phyloP scores from a whole-genome alignment of 2,113 vertebrate genomes.

The Etheostoma spectabile region DNA sequence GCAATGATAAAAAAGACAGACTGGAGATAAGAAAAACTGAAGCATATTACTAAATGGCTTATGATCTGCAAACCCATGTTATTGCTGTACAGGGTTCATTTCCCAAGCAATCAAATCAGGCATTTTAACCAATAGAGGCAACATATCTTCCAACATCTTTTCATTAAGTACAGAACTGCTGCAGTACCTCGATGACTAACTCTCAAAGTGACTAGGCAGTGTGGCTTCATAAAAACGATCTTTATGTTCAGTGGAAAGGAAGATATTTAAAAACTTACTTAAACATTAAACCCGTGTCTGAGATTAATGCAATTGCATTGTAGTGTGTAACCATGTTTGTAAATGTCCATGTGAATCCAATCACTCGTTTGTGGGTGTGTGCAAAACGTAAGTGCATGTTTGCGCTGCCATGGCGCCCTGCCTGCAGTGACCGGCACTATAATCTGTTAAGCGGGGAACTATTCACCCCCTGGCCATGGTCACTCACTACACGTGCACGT shows the following conservation, averaged over 20 bases:
- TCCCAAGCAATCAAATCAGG: slow-evolving; percentile 34
- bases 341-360: neutral
- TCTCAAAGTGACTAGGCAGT: slow-evolving; percentile 16
- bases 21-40: neutral
- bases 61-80: neutral
- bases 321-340: slow-evolving; percentile 11
- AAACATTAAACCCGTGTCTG: slow-evolving; percentile 28
- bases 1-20: slow-evolving; percentile 8
- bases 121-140: slow-evolving; percentile 30
- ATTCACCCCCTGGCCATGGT: slow-evolving; percentile 56
- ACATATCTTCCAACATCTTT: slow-evolving; percentile 25
- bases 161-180: slow-evolving; percentile 25
- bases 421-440: slow-evolving; percentile 20
- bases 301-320: slow-evolving; percentile 22
- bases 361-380: neutral
- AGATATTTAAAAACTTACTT: slow-evolving; percentile 27
- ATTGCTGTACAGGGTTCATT: slow-evolving; percentile 27
- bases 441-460: slow-evolving; percentile 68
- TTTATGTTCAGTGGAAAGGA: slow-evolving; percentile 24
- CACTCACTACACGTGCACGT: slow-evolving; percentile 19
- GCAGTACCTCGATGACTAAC: slow-evolving; percentile 21
- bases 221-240: slow-evolving; percentile 26
- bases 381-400: neutral
- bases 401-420: neutral
- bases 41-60: slow-evolving; percentile 17